Evolutionary conservation across 2,797 vertebrate species (phyloP), one percentile per base, ranked within the genome.

Genomic region (Antennarius maculatus): DNA sequence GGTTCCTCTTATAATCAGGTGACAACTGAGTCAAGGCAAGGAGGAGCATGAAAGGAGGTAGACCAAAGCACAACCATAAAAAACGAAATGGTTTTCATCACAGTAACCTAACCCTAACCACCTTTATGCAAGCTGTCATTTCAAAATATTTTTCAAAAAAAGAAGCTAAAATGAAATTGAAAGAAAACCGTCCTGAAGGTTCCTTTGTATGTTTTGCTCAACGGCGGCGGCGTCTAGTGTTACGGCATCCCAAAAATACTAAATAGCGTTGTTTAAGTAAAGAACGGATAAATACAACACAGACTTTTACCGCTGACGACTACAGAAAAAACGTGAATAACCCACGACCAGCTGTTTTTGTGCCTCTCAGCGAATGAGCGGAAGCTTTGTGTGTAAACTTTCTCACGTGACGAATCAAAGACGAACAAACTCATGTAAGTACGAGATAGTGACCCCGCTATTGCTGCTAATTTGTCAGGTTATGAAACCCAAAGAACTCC

Each of bases 331-430:
- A 23, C 23, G 23, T 23, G 23, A 23, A 23, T 23, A 2, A 23
- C 23, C 23, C 23, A 23, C 2, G 23, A 23, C 23, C 23, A 23
- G 23, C 23, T 23, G 23, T 23, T 1, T 23, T 23, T 23, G 23
- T 23, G 23, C 23, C 23, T 23, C 23, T 23, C 23, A 57, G 63
- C 83, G 80, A 88, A 85, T 88, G 1, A 61, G 59, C 13, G 0
- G 2, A 4, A 15, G 54, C 4, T 16, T 15, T 7, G 10, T 2
- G 0, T 14, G 7, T 37, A 12, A 5, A 14, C 6, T 12, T 5
- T 60, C 16, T 83, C 86, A 83, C 61, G 80, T 85, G 79, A 88
- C 65, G 2, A 6, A n/a, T 8, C 64, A 65, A 74, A 66, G 70
- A 62, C 54, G 16, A 46, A 46, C 7, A n/a, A n/a, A 46, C 15